A percentile compares a stretch with the other conserved stretches of the same genome.
phyloP scores from a whole-genome alignment of 1,140 invertebrate species.

The Ceratosolen solmsi region DNA sequence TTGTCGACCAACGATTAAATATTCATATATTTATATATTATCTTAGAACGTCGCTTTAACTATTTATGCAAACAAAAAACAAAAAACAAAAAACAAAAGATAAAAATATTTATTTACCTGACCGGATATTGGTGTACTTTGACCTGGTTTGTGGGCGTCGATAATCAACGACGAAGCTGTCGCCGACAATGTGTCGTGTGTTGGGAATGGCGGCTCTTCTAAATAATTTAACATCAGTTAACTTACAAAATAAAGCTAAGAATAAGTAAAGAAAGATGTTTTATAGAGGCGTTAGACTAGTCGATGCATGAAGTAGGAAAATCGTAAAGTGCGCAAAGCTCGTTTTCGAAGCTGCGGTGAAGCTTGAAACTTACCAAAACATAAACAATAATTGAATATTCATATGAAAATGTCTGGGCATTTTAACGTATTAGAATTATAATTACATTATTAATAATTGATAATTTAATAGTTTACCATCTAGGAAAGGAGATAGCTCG shows the following conservation, averaged over 20 bases:
- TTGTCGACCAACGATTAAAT: too few species aligned
- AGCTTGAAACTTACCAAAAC: slow-evolving; percentile 25
- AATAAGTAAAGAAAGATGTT: background rate
- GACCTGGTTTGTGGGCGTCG: slow-evolving; percentile 44
- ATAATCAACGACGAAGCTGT: slow-evolving; percentile 53
- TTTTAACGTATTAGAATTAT: too few species aligned
- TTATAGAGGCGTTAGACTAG: background rate
- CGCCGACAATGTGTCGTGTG: slow-evolving; percentile 63
- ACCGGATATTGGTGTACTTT: slow-evolving; percentile 64
- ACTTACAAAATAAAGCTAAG: too few species aligned
- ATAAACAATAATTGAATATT: too few species aligned
- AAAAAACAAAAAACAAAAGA: background rate
- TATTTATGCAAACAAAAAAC: too few species aligned
- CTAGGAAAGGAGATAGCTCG: slow-evolving; percentile 54
- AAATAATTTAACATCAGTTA: too few species aligned
- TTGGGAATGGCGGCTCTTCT: slow-evolving; percentile 67
- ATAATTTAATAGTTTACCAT: too few species aligned
- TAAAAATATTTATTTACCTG: slow-evolving; percentile 58
- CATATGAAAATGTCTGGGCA: too few species aligned
- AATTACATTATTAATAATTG: too few species aligned
- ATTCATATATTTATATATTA: too few species aligned
- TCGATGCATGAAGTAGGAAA: slow-evolving; percentile 32
- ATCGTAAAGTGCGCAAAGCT: slow-evolving; percentile 34
- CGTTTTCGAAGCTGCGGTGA: background rate
- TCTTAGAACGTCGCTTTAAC: too few species aligned